Conservation (phyloP, 2,113 vertebrate species). For the Oplegnathus fasciatus region DNA sequence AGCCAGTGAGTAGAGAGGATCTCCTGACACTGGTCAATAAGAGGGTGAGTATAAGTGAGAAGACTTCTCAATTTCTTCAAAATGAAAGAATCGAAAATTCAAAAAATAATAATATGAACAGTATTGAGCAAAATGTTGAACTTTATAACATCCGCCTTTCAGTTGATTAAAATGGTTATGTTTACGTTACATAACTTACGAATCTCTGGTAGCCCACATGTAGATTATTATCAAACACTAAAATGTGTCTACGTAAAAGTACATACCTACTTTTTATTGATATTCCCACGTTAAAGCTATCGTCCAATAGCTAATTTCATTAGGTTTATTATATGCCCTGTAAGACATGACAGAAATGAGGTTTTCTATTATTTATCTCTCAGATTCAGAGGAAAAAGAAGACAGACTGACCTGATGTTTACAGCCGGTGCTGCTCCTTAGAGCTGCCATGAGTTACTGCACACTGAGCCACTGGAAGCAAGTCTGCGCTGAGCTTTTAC, state of each 20-base stretch:
- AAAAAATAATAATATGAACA: too few species aligned
- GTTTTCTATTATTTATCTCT: neutral
- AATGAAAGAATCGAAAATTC: neutral
- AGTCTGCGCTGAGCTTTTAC: neutral
- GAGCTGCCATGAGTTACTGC: neutral
- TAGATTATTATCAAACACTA: neutral
- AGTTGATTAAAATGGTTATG: too few species aligned
- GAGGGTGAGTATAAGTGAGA: conserved; percentile 15
- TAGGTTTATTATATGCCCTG: neutral
- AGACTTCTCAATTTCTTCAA: neutral
- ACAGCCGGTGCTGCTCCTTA: neutral
- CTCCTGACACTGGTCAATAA: conserved; percentile 24
- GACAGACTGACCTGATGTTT: neutral
- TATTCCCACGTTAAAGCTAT: neutral
- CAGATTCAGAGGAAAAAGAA: conserved; percentile 3
- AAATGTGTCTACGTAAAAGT: neutral
- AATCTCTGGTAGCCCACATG: neutral
- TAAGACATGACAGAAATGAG: neutral
- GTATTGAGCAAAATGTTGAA: too few species aligned
- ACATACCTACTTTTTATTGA: neutral
- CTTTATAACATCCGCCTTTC: too few species aligned
- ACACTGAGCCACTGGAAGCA: neutral
- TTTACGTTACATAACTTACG: neutral
- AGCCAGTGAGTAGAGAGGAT: conserved; percentile 16
- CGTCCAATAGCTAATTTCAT: neutral